Percentiles rank a stretch among this genome's conserved stretches.
phyloP scores from a whole-genome alignment of 1,140 invertebrate species.

The Brachionus rotundiformis region DNA sequence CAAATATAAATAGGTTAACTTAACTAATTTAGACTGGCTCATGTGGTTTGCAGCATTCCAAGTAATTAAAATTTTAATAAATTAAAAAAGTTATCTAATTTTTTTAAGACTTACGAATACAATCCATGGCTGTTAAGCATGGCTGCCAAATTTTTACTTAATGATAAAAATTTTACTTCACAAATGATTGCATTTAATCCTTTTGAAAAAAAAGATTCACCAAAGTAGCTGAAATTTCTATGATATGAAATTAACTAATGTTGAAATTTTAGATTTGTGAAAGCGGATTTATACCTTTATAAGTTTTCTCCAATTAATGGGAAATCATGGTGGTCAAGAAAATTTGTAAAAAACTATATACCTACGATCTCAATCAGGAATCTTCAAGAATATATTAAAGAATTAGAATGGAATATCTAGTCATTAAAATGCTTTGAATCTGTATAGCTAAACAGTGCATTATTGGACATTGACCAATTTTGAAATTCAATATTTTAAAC shows the following conservation, averaged over 20 bases:
- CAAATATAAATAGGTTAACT: conserved; percentile 62
- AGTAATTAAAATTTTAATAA: conserved; percentile 63
- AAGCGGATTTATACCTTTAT: conserved; percentile 23
- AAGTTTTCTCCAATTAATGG: not conserved
- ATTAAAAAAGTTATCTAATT: conserved; percentile 56
- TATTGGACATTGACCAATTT: too few relatives aligned
- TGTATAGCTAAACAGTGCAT: too few relatives aligned
- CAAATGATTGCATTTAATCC: conserved; percentile 62
- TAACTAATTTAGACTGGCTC: conserved; percentile 3
- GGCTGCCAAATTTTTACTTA: conserved; percentile 61
- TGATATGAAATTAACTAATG: not conserved
- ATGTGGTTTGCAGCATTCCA: conserved; percentile 63
- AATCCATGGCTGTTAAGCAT: conserved; percentile 53
- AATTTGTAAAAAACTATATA: conserved; percentile 28
- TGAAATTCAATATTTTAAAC: too few relatives aligned
- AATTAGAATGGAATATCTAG: conserved; percentile 31
- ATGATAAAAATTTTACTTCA: conserved; percentile 58
- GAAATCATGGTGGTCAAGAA: conserved; percentile 27
- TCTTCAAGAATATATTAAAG: not conserved
- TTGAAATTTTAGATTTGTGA: not conserved
- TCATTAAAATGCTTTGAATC: too few relatives aligned
- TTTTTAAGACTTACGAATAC: conserved; percentile 11
- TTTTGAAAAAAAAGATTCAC: conserved; percentile 60
- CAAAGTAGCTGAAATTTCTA: conserved; percentile 56
- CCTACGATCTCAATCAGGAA: not conserved